Percentiles rank a stretch among this genome's conserved stretches.
Conservation (phyloP, 2,888 invertebrate species). For the Ophion slaviceki region DNA sequence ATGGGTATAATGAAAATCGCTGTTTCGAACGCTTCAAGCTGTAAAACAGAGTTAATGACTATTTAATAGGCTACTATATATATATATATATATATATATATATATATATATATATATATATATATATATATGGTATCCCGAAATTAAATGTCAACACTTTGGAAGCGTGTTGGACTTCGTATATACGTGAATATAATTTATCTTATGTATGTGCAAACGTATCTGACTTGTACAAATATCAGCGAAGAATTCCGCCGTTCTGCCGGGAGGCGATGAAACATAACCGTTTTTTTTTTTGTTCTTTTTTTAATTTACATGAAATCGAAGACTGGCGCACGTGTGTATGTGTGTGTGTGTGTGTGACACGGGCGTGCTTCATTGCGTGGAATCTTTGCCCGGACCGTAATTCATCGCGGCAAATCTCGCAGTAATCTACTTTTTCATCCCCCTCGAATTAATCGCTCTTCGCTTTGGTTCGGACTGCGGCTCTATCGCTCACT, state of each 20-base stretch:
- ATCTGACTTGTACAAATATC: conserved; percentile 27
- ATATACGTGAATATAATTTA: too few species aligned
- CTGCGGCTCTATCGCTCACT: not conserved
- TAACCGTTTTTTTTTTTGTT: not conserved
- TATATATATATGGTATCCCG: too few species aligned
- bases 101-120: too few species aligned
- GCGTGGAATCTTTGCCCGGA: conserved; percentile 3
- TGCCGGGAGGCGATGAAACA: conserved; percentile 40
- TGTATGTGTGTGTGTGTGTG: too few species aligned
- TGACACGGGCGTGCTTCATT: conserved; percentile 1
- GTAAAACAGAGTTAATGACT: conserved; percentile 44
- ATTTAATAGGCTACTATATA: conserved; percentile 47
- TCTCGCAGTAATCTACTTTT: conserved; percentile 45
- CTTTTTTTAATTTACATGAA: conserved; percentile 18
- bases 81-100: too few species aligned
- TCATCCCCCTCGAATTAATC: conserved; percentile 39
- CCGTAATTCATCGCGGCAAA: not conserved
- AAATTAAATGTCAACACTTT: too few species aligned
- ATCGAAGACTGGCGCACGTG: conserved; percentile 31
- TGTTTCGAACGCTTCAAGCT: conserved; percentile 40
- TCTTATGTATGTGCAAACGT: not conserved
- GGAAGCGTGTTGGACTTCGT: too few species aligned
- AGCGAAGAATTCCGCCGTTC: conserved; percentile 13
- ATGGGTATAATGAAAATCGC: conserved; percentile 20
- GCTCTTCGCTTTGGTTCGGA: not conserved